Percentiles rank a stretch among this genome's conserved stretches.
Conservation (phyloP, 2,888 invertebrate species). For the Cyclophora punctaria region DNA sequence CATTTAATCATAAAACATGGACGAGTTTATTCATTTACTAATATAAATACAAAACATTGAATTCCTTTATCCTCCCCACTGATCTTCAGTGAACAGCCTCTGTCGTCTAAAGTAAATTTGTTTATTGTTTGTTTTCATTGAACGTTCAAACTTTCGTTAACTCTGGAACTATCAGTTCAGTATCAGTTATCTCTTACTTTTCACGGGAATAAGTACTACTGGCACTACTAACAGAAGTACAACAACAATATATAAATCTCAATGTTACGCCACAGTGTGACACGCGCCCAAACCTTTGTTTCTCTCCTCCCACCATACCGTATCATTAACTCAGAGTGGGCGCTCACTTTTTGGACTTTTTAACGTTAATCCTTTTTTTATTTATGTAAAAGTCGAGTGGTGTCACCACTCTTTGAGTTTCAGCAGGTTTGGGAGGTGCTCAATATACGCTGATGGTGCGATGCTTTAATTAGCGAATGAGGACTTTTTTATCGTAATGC, state of each 20-base stretch:
- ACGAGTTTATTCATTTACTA: no score
- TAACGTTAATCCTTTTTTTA: constrained; percentile 67
- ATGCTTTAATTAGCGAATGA: constrained; percentile 41
- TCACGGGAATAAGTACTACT: not conserved
- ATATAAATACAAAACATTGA: no score
- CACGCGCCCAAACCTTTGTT: constrained; percentile 55
- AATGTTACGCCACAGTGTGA: constrained; percentile 41
- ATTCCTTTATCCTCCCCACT: no score
- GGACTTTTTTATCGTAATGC: not conserved
- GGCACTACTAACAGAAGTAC: not conserved
- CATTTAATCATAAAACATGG: no score
- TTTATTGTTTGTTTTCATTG: no score
- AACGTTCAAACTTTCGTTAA: no score
- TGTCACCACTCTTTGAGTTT: constrained; percentile 58
- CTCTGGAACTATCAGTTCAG: no score
- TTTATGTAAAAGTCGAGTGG: constrained; percentile 56
- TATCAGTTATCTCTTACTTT: no score
- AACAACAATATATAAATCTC: not conserved
- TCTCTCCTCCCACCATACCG: constrained; percentile 68
- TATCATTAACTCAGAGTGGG: constrained; percentile 75
- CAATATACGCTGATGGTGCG: constrained; percentile 43
- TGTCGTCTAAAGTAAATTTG: no score
- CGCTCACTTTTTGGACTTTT: constrained; percentile 63
- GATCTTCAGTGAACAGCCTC: no score
- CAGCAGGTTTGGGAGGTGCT: constrained; percentile 39